These are phyloP conservation scores for Gobiocypris rarus DNA, from an alignment of 2,113 vertebrate species.

Conservation along the genomic window DNA sequence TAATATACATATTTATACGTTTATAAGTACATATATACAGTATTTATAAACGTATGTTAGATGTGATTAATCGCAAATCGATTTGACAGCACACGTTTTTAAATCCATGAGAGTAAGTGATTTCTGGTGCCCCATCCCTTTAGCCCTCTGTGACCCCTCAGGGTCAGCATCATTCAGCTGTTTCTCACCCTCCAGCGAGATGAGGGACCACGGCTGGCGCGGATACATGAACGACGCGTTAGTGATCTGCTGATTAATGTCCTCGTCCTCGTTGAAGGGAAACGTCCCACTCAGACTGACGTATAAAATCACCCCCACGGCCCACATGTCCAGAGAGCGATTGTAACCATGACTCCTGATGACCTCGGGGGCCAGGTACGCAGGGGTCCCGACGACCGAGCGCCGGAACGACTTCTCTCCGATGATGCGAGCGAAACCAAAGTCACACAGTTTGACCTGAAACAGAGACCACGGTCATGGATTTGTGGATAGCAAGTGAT, in stretches of 20 bases:
- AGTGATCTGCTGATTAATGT: constrained; percentile 79
- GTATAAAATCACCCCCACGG: constrained; percentile 76
- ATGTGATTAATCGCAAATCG: too few species aligned
- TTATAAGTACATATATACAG: too few species aligned
- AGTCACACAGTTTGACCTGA: constrained; percentile 81
- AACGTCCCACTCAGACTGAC: constrained; percentile 80
- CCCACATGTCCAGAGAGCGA: constrained; percentile 81
- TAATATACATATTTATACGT: too few species aligned
- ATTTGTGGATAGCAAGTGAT: neutral
- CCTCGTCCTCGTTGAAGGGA: constrained; percentile 81
- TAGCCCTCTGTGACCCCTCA: too few species aligned
- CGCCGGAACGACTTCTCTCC: constrained; percentile 80
- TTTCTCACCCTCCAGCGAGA: constrained; percentile 70
- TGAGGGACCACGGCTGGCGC: constrained; percentile 67
- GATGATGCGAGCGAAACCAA: constrained; percentile 80
- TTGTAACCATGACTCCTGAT: constrained; percentile 76
- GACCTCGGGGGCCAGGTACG: constrained; percentile 79
- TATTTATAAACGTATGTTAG: too few species aligned
- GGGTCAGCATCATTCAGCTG: too few species aligned
- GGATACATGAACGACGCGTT: constrained; percentile 81
- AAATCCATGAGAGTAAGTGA: too few species aligned
- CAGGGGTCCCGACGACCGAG: constrained; percentile 78
- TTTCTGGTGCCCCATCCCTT: too few species aligned
- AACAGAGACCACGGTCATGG: neutral
- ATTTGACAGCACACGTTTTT: too few species aligned